phyloP scores from a whole-genome alignment of 1,140 invertebrate genomes.

The Ectropis grisescens region DNA sequence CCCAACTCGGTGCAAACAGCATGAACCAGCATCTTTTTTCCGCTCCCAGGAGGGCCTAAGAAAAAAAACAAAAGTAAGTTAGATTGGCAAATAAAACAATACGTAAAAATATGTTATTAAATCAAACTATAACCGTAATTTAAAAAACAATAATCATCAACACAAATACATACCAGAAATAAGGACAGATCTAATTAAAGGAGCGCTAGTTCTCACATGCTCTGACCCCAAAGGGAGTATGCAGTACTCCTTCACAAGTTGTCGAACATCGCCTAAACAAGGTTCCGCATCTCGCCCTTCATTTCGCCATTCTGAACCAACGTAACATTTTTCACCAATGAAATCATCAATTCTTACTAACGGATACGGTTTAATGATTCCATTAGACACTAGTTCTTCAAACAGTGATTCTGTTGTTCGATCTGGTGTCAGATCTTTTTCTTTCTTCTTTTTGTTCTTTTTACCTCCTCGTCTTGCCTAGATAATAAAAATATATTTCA shows the following conservation, averaged over 20 bases:
- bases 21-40: conserved; percentile 90
- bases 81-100: no score
- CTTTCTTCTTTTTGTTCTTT: conserved; percentile 92
- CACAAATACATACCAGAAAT: conserved; percentile 78
- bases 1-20: conserved; percentile 91
- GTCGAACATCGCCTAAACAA: conserved; percentile 86
- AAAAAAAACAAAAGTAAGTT: no score
- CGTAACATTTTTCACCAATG: conserved; percentile 86
- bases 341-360: conserved; percentile 80
- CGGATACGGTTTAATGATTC: conserved; percentile 88
- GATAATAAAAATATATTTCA: conserved; percentile 57
- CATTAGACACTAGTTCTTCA: conserved; percentile 91
- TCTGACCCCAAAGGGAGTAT: conserved; percentile 90
- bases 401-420: conserved; percentile 90
- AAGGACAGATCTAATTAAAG: conserved; percentile 87
- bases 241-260: conserved; percentile 90
- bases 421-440: conserved; percentile 96
- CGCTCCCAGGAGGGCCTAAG: conserved; percentile 80
- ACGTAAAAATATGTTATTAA: no score
- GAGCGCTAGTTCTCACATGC: conserved; percentile 81
- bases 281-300: conserved; percentile 68
- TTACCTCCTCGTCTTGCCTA: conserved; percentile 83
- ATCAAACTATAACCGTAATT: no score
- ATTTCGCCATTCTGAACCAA: conserved; percentile 47
- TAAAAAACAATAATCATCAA: no score